Base-by-base conservation (phyloP, 2,888 invertebrate genomes). In the Venusia cambrica region DNA sequence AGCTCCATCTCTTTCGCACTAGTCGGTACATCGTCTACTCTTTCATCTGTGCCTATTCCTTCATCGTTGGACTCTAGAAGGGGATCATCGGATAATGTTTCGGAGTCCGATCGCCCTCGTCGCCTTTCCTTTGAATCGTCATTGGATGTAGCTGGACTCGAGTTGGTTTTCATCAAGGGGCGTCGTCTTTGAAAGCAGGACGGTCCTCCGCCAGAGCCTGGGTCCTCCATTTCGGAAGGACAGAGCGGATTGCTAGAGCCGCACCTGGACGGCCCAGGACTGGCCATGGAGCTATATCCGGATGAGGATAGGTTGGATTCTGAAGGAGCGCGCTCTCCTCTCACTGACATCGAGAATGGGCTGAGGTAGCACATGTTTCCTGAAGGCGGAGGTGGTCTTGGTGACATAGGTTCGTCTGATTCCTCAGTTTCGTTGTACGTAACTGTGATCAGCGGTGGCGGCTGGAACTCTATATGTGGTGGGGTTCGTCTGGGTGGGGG, bases 211-310 rank as follows among this genome's bases (percentile, higher is more conserved):
- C 90, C 91, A 22, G 89, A 89, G 1, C 92, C 91, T 1, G 91
- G 91, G 54, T 93, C 93, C 57, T 93, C 93, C 89, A 91, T 91
- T 78, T 93, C 93, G 5, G 91, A 91, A 1, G 92, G 91, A 64
- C 92, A 94, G 2, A 94, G 69, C 0, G 94, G 94, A 69, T 94
- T 94, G 59, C 92, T 94, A 0, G 94, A 94, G 3, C 94, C 93
- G 64, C 94, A 94, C 42, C 94, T 84, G 1, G 94, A 94, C 2
- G 94, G 93, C 0, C 94, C 94, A 0, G 94, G 94, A 72, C 93
- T 94, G 0, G 94, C 94, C 92, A 94, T 94, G 1, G 94, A 94
- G 47, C 94, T 94, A 68, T 95, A 95, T 4, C 95, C 95, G 0
- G 94, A 94, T 4, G 94, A 94, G 45, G 94, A 94, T 18, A 95